These are phyloP conservation scores for Boloria selene DNA, from an alignment of 2,888 invertebrate genomes.

Conservation along the genomic window DNA sequence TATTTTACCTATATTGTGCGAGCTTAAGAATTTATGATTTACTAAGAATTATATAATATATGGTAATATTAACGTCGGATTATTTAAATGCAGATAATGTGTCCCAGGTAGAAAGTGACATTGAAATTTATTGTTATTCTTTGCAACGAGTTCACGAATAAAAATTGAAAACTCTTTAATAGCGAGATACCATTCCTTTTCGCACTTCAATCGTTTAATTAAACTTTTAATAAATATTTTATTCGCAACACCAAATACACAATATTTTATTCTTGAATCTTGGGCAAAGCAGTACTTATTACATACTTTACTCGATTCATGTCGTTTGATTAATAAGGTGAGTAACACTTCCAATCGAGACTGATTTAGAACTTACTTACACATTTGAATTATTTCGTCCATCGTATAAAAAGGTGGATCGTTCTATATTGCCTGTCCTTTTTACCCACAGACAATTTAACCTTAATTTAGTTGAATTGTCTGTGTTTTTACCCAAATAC, in stretches of 20 bases:
- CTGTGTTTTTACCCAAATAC: too few relatives aligned
- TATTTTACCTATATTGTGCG: too few relatives aligned
- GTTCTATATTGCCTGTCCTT: too few relatives aligned
- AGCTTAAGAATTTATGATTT: conserved; percentile 64
- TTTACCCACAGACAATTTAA: too few relatives aligned
- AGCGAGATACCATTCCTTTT: conserved; percentile 81
- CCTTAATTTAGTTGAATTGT: too few relatives aligned
- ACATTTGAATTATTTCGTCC: conserved; percentile 82
- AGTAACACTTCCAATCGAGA: conserved; percentile 78
- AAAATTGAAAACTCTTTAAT: conserved; percentile 80
- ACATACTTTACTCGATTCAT: conserved; percentile 77
- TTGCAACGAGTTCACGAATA: conserved; percentile 78
- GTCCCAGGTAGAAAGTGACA: conserved; percentile 84
- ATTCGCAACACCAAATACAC: conserved; percentile 72
- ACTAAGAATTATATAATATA: conserved; percentile 82
- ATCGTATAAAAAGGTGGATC: conserved; percentile 50
- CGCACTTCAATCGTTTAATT: conserved; percentile 82
- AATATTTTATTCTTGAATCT: conserved; percentile 84
- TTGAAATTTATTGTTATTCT: conserved; percentile 80
- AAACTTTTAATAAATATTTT: conserved; percentile 80
- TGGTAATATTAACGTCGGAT: conserved; percentile 83
- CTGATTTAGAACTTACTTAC: conserved; percentile 80
- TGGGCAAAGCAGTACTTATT: conserved; percentile 84
- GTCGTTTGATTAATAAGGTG: conserved; percentile 81
- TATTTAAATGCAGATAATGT: conserved; percentile 89